Percentiles rank a stretch among this genome's conserved stretches.
These are phyloP conservation scores for Nannobrachium achirus DNA, from an alignment of 2,113 vertebrate genomes.

Conservation along the genomic window DNA sequence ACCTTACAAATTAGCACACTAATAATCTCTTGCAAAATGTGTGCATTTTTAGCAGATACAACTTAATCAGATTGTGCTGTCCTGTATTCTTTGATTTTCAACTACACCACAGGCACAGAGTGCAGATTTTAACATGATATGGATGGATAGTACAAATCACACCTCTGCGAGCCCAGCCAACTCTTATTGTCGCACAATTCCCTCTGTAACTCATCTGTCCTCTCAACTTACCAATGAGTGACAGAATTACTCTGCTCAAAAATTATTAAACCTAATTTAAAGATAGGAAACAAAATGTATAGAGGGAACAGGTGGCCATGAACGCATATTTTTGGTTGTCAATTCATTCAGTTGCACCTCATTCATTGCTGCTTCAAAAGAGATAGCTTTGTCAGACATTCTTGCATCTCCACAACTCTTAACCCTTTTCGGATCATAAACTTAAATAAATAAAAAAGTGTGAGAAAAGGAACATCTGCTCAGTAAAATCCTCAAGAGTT, in stretches of 20 bases:
- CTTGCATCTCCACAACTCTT: not conserved
- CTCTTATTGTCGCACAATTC: not conserved
- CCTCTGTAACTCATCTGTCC: constrained; percentile 3
- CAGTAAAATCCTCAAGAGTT: too few species aligned
- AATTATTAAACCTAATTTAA: not conserved
- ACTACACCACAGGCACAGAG: constrained; percentile 2
- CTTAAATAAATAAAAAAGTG: too few species aligned
- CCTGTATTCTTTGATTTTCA: constrained; percentile 10
- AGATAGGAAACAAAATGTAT: constrained; percentile 13
- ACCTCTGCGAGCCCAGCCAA: not conserved
- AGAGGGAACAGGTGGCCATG: constrained; percentile 34
- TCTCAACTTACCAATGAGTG: constrained; percentile 12
- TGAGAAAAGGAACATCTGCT: too few species aligned
- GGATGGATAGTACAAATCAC: constrained; percentile 12
- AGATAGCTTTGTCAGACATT: constrained; percentile 4
- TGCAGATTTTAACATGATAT: not conserved
- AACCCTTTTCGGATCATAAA: too few species aligned
- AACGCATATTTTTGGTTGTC: constrained; percentile 46
- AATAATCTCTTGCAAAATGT: too few species aligned
- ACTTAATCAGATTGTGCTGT: constrained; percentile 28
- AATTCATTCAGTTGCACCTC: constrained; percentile 20
- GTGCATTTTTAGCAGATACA: constrained; percentile 9
- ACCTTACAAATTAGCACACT: too few species aligned
- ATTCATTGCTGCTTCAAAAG: constrained; percentile 35
- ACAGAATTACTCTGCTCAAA: constrained; percentile 21